Conservation (phyloP, 1,140 invertebrate genomes). For the Drosophila subpulchrella region DNA sequence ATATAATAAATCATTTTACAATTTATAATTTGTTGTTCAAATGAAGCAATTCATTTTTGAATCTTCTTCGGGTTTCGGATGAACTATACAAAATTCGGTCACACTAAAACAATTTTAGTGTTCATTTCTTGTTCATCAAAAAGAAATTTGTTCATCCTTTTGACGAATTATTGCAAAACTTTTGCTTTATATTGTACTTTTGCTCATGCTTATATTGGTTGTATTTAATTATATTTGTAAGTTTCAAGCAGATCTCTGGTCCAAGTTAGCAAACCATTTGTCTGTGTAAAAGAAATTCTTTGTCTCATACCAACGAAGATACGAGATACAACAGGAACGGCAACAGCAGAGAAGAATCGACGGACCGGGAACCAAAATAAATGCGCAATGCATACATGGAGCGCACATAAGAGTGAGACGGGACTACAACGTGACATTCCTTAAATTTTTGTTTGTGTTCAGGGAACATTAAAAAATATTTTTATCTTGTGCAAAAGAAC, state of each 20-base stretch:
- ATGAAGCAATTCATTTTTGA: background rate
- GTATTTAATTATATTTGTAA: conserved; percentile 18
- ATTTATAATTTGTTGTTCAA: background rate
- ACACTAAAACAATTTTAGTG: background rate
- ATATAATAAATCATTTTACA: no score
- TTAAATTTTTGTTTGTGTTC: conserved; percentile 79
- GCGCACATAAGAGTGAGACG: conserved; percentile 48
- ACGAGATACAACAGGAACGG: conserved; percentile 13
- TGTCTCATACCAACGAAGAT: conserved; percentile 59
- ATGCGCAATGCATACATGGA: conserved; percentile 74
- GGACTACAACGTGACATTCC: conserved; percentile 77
- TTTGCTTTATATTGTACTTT: background rate
- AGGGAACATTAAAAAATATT: conserved; percentile 83
- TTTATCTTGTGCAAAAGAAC: conserved; percentile 71
- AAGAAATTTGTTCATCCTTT: background rate
- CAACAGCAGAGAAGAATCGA: conserved; percentile 19
- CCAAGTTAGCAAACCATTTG: conserved; percentile 52
- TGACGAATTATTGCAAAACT: background rate
- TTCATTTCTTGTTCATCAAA: background rate
- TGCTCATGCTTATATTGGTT: background rate
- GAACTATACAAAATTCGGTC: background rate
- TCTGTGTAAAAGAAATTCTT: conserved; percentile 79
- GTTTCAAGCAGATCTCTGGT: conserved; percentile 24
- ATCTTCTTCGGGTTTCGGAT: background rate
- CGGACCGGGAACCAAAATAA: conserved; percentile 67